These are phyloP conservation scores for Eupithecia tripunctaria DNA, from an alignment of 2,888 invertebrate genomes.

Conservation along the genomic window DNA sequence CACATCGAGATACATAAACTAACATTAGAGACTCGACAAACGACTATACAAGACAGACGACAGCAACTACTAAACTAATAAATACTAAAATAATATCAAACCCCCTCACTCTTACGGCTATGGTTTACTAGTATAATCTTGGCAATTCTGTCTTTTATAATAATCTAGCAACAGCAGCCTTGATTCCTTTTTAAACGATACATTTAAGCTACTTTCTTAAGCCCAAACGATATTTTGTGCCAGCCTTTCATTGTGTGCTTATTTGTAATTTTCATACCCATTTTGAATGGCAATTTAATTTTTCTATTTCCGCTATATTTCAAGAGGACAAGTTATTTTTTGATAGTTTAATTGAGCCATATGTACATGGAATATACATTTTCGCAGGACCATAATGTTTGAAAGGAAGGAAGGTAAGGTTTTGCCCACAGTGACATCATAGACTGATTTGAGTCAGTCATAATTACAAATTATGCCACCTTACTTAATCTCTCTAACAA, in stretches of 20 bases:
- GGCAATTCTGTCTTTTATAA: slow-evolving; percentile 53
- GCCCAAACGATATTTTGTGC: slow-evolving; percentile 46
- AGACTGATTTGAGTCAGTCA: background rate
- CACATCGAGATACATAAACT: slow-evolving; percentile 37
- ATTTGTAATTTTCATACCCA: slow-evolving; percentile 19
- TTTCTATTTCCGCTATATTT: background rate
- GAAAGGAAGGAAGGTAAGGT: background rate
- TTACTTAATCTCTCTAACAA: background rate
- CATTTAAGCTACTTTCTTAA: slow-evolving; percentile 48
- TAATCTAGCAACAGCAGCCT: slow-evolving; percentile 66
- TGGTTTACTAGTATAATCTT: slow-evolving; percentile 47
- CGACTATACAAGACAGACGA: slow-evolving; percentile 37
- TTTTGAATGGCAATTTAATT: slow-evolving; percentile 11
- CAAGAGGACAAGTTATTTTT: background rate
- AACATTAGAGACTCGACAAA: slow-evolving; percentile 43
- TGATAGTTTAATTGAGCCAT: background rate
- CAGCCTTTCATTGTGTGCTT: slow-evolving; percentile 39
- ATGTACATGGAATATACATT: background rate
- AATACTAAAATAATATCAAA: slow-evolving; percentile 40
- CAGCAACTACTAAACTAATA: slow-evolving; percentile 34
- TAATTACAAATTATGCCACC: background rate
- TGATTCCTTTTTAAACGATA: slow-evolving; percentile 57
- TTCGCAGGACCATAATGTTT: background rate
- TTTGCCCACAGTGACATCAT: background rate
- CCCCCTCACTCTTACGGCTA: slow-evolving; percentile 39